These are phyloP conservation scores for Drosophila rellima DNA, from an alignment of 2,888 invertebrate species.

Conservation along the genomic window DNA sequence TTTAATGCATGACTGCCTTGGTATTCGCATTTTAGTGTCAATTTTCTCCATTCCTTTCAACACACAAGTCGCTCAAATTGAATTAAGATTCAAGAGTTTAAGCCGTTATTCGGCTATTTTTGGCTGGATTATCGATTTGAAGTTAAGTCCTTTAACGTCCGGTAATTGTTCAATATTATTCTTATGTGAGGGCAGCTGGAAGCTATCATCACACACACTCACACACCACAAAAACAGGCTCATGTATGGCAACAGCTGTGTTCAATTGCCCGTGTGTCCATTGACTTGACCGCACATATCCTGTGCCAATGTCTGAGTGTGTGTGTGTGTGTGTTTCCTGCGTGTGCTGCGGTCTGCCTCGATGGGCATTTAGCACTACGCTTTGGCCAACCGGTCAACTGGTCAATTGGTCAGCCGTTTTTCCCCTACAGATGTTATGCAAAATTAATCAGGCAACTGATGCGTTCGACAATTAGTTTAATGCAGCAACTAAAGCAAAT, in stretches of 20 bases:
- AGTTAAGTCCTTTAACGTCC: constrained; percentile 37
- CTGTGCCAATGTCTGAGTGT: constrained; percentile 27
- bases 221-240: not conserved
- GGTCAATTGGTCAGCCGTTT: constrained; percentile 38
- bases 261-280: constrained; percentile 71
- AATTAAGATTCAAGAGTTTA: constrained; percentile 49
- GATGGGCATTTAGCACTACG: constrained; percentile 41
- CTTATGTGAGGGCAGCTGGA: constrained; percentile 30
- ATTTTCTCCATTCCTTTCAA: constrained; percentile 46
- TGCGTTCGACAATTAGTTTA: constrained; percentile 61
- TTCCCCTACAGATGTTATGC: constrained; percentile 66
- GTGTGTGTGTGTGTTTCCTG: constrained; percentile 41
- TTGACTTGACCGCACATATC: constrained; percentile 63
- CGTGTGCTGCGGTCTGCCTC: constrained; percentile 56
- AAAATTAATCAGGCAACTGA: constrained; percentile 69
- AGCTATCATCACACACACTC: constrained; percentile 42
- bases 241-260: constrained; percentile 65
- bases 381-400: constrained; percentile 36
- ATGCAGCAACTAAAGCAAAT: constrained; percentile 38
- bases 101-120: constrained; percentile 51
- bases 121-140: constrained; percentile 60
- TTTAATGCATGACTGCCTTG: constrained; percentile 41
- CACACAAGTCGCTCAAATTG: constrained; percentile 52
- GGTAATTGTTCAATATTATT: constrained; percentile 61
- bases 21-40: constrained; percentile 39